Base-by-base conservation (phyloP, 23 tunicate species). In the Clavelina lepadiformis region DNA sequence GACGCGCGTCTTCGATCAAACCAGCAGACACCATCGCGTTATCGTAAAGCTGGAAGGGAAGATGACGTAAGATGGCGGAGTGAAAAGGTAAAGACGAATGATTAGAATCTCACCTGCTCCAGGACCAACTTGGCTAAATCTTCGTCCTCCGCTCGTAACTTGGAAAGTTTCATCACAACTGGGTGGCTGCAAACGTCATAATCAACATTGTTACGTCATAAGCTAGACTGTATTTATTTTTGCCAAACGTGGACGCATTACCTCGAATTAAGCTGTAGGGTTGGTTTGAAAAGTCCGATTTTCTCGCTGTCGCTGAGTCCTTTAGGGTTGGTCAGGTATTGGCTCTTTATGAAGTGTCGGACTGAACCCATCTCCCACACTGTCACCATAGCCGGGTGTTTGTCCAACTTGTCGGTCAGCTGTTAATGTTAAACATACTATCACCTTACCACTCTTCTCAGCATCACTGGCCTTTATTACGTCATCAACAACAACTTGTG, bases 301-400 rank as follows among this genome's bases (percentile, higher is more conserved):
- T 73, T 63, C 46, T 82, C 92, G 11, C 41, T 69, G 52, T 82
- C 92, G 2, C 77, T 66, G 29, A 91, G 33, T 21, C 86, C 86
- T 78, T 91, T 83, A 3, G 98, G 78, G 49, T 91, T 86, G 22
- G 85, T 77, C 31, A 79, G 58, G 51, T 93, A 79, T 38, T 93
- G 98, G 65, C 88, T 93, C 35, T 89, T 84, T 6, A 84, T 54
- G 57, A 79, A 83, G 51, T 83, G 88, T 28, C 98, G 74, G 26
- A 79, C 82, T 1, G 92, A 82, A 15, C 98, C 98, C 98, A 91
- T 82, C 53, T 91, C 92, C 98, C 98, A 91, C 2, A 91, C 98
- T 41, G 98, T 91, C 0, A 91, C 91, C 98, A 91, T 91, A 28
- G 85, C 92, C 0, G 98, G 98, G 45, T 91, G 98, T 38, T 91